Percentiles rank a stretch among this genome's conserved stretches.
Evolutionary conservation across 2,113 vertebrate genomes (phyloP).

Genomic region (Ptyas mucosa): DNA sequence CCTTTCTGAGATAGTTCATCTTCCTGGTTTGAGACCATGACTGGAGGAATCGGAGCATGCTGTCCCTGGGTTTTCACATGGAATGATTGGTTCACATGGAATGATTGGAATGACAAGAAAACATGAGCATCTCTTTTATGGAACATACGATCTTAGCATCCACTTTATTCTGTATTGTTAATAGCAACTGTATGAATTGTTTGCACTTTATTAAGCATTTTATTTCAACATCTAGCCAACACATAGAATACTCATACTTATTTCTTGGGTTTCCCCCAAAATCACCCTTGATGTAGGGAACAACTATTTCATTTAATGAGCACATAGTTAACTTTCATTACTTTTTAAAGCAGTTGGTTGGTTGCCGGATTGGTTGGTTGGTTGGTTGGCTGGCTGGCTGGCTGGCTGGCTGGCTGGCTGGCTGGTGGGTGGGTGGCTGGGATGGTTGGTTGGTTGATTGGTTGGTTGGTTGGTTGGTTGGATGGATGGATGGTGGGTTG

Average conservation of each 20-base stretch:
- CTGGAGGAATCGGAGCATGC: neutral
- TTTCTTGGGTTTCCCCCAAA: neutral
- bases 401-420: no score
- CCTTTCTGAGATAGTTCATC: neutral
- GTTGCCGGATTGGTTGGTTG: no score
- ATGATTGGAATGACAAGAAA: neutral
- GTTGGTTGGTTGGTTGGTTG: no score
- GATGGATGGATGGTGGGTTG: no score
- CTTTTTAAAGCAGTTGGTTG: neutral
- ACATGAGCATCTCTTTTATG: neutral
- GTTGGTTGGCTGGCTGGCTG: no score
- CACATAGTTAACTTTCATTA: neutral
- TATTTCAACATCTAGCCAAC: neutral
- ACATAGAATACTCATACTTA: neutral
- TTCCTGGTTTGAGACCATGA: neutral
- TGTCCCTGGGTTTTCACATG: neutral
- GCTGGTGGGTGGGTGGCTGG: no score
- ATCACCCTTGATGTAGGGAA: neutral
- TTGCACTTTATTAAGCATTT: neutral
- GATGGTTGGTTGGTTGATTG: no score
- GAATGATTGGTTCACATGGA: neutral
- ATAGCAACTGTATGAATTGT: neutral
- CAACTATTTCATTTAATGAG: neutral
- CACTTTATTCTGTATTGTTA: neutral
- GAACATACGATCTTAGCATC: neutral